Base-by-base conservation (phyloP, 2,797 vertebrate genomes). In the Sebastes itinus region DNA sequence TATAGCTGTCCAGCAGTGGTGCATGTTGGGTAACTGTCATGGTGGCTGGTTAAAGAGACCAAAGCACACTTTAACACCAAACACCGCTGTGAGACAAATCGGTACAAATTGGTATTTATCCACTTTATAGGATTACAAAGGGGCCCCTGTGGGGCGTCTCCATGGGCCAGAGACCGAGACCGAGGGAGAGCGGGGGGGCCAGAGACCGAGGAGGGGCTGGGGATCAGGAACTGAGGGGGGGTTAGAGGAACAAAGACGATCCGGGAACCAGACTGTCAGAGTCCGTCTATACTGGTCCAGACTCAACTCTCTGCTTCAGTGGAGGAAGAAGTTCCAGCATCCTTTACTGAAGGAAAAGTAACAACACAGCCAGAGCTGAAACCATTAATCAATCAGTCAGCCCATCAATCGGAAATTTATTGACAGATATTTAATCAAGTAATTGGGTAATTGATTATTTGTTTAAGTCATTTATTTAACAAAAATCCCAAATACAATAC, bases 61-160 rank as follows among this genome's bases (percentile, higher is more conserved):
- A 66, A 69, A 77, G 49, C 59, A 76, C 71, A 77, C 77, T 82
- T 91, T 42, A 42, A 14, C 6, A 42, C 38, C 38, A 76, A 79
- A 84, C 81, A 84, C 92, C 82, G 87, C 92, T 93, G 93, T 87
- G 92, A 91, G 86, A 94, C 95, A 92, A 95, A 95, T 85, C 88
- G 90, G 78, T 94, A 94, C 94, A 93, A 95, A 95, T 93, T 90
- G 92, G 91, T 93, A 89, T 94, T 95, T 93, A 94, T 93, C 88
- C 92, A 90, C 92, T 94, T 93, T 84, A 92, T 75, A 80, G 91
- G 92, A 94, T 94, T 92, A 95, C 92, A 96, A 90, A 93, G 87
- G 84, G 71, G 66, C 89, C 91, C 38, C 83, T 68, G 73, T 67
- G 87, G 88, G 80, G 65, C 38, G 59, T 78, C 86, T 86, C 85